A percentile compares a stretch with the other conserved stretches of the same genome.
Evolutionary conservation across 2,888 invertebrate genomes (phyloP).

Genomic region (Busseola fusca): DNA sequence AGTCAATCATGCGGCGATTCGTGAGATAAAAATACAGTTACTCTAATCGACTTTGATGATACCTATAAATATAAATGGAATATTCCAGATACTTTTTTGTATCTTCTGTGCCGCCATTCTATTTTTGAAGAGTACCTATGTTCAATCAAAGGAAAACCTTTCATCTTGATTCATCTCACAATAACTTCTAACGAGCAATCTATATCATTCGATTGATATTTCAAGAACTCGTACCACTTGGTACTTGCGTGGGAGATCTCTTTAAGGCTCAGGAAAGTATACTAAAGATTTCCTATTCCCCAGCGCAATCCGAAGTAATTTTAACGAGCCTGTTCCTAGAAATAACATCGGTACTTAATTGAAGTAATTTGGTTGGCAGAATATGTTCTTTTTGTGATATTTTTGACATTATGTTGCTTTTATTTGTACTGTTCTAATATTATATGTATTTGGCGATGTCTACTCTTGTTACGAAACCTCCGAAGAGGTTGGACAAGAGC

Average conservation of each 20-base stretch:
- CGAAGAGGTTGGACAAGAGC: no score
- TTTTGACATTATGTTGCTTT: no score
- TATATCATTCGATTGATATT: conserved; percentile 32
- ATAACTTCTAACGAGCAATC: conserved; percentile 1
- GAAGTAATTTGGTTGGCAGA: conserved; percentile 13
- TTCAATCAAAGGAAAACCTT: conserved; percentile 15
- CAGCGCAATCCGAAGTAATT: conserved; percentile 17
- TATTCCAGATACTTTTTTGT: no score
- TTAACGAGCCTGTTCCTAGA: conserved; percentile 24
- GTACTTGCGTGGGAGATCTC: conserved; percentile 36
- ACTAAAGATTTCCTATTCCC: conserved; percentile 24
- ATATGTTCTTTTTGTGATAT: background rate
- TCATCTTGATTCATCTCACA: conserved; percentile 9
- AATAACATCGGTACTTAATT: conserved; percentile 21
- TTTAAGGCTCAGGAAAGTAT: conserved; percentile 14
- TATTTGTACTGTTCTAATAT: background rate
- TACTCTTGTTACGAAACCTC: no score
- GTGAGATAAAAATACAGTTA: no score
- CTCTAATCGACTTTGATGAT: no score
- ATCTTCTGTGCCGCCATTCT: background rate
- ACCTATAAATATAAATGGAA: background rate
- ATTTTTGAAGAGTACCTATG: background rate
- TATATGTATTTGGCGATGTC: no score
- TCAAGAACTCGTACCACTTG: conserved; percentile 29
- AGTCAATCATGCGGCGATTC: no score